A percentile compares a stretch with the other conserved stretches of the same genome.
These are phyloP conservation scores for Gallinago media DNA, from an alignment of 2,113 vertebrate genomes.

Conservation along the genomic window DNA sequence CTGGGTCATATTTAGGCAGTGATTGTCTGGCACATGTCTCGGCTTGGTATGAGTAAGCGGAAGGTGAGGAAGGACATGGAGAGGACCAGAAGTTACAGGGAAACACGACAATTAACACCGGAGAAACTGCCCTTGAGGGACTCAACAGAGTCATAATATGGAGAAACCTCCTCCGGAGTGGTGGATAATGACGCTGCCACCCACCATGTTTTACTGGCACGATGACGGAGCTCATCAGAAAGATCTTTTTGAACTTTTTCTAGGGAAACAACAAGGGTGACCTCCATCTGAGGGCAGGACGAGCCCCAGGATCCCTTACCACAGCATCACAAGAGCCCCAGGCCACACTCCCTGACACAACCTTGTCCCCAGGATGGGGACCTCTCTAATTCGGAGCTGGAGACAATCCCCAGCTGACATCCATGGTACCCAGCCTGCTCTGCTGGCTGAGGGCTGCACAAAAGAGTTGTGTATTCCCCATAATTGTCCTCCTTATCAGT, in stretches of 20 bases:
- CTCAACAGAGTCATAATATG: neutral
- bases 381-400: neutral
- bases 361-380: neutral
- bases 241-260: neutral
- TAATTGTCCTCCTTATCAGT: constrained; percentile 70
- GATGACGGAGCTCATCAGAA: neutral
- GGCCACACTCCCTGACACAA: accelerated
- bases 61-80: constrained; percentile 62
- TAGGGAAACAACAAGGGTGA: neutral
- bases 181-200: neutral
- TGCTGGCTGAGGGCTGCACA: neutral
- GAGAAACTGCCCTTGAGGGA: constrained; percentile 24
- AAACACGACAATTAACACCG: neutral
- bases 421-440: neutral
- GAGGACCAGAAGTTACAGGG: constrained; percentile 8
- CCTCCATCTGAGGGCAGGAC: neutral
- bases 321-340: neutral
- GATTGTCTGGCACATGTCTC: neutral
- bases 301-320: neutral
- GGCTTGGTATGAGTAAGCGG: constrained; percentile 46
- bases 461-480: neutral
- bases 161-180: neutral
- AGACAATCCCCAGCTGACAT: constrained; percentile 50
- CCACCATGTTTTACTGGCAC: accelerated
- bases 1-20: neutral